Evolutionary conservation across 2,113 vertebrate species (phyloP), one percentile per base, ranked within the genome.

Genomic region (Albula goreensis): DNA sequence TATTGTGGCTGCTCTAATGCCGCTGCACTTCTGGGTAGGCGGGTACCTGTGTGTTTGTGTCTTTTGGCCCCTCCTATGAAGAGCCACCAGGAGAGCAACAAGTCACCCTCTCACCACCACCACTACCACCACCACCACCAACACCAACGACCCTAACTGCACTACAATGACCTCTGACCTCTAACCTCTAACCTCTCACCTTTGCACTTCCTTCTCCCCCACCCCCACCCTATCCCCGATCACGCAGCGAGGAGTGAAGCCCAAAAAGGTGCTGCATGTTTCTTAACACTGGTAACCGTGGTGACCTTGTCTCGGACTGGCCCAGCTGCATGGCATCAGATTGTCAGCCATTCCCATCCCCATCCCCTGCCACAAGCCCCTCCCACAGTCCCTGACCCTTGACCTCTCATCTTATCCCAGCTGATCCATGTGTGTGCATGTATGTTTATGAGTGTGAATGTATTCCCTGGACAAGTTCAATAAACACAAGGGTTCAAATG

Each of bases 261-360:
- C 96, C 86, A 98, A 97, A 96, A 98, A 98, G 97, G 97, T 98
- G 96, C 87, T 88, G 96, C 96, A 95, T 95, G 94, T 95, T 94
- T 94, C 92, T 95, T 57, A 77, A 89, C 89, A 86, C 90, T 85
- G 85, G 89, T 92, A 89, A 60, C 89, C 87, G 88, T 92, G 86
- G 82, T 91, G 87, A 89, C 88, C 50, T 86, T 91, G 88, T 90
- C 89, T 91, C 86, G 86, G 89, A 91, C 89, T 90, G 89, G 88
- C 87, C 89, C 31, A 87, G 86, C 89, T 93, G 92, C 93, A 93
- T 94, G 92, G 91, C 91, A 87, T 85, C 88, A 52, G 60, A 87
- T 86, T 87, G 84, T 60, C 88, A 50, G 78, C 81, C 60, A 85
- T 85, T 80, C 17, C 88, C 86, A 83, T 88, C 85, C 17, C 88